Evolutionary conservation across 2,888 invertebrate species (phyloP).

Genomic region (Metellina segmentata): DNA sequence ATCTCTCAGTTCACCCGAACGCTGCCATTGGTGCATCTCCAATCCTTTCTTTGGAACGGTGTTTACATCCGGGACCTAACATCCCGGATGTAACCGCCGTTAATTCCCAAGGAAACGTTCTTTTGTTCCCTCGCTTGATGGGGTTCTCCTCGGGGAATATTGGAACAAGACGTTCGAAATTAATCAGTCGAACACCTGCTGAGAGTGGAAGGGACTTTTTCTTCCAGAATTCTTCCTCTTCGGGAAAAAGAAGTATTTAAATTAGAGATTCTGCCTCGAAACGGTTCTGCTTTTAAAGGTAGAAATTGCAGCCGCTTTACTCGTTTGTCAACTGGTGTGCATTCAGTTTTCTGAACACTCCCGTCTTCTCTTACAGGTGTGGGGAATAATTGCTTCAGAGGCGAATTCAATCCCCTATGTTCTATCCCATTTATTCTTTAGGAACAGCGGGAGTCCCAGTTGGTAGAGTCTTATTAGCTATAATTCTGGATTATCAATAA

Average conservation of each 20-base stretch:
- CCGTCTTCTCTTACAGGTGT: too few species aligned
- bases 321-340: too few species aligned
- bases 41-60: neutral
- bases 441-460: too few species aligned
- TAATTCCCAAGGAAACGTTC: neutral
- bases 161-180: slow-evolving; percentile 4
- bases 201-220: neutral
- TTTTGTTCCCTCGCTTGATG: slow-evolving; percentile 15
- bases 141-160: slow-evolving; percentile 4
- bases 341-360: too few species aligned
- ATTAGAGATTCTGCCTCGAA: neutral
- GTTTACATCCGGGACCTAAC: neutral
- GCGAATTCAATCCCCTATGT: too few species aligned
- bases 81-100: neutral
- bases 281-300: too few species aligned
- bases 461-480: too few species aligned
- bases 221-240: slow-evolving; percentile 1
- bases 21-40: too few species aligned
- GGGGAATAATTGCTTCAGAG: too few species aligned
- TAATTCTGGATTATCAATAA: too few species aligned
- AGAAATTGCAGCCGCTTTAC: too few species aligned
- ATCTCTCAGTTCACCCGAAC: neutral
- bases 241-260: neutral
- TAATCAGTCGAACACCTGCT: slow-evolving; percentile 38
- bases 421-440: too few species aligned